These are phyloP conservation scores for Cliona cf. orientalis DNA, from an alignment of 37 sponge, comb jelly and placozoan species.

Conservation along the genomic window DNA sequence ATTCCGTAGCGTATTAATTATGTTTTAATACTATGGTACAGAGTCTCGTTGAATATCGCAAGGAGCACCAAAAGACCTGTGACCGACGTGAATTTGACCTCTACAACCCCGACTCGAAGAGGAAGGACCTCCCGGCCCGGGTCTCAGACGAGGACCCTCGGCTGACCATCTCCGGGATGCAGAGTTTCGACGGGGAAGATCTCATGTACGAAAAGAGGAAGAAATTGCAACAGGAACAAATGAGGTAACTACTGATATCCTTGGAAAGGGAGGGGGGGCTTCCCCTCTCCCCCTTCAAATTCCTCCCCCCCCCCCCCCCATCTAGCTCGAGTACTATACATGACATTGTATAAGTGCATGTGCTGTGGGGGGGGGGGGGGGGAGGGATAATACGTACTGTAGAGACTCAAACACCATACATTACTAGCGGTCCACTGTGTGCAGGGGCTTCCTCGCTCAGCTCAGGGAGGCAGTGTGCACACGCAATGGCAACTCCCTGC, in stretches of 20 bases:
- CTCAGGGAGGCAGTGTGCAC: no score
- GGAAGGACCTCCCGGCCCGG: slow-evolving; percentile 91
- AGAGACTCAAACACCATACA: no score
- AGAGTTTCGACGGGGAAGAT: slow-evolving; percentile 86
- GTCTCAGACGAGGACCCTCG: slow-evolving; percentile 84
- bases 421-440: no score
- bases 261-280: no score
- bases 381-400: no score
- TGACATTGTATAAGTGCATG: background rate
- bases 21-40: no score
- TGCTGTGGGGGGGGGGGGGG: background rate
- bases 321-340: background rate
- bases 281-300: background rate
- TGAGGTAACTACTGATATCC: no score
- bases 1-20: no score
- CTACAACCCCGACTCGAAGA: slow-evolving; percentile 91
- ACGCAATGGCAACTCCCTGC: no score
- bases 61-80: slow-evolving; percentile 76
- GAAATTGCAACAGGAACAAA: slow-evolving; percentile 93
- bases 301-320: background rate
- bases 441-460: no score
- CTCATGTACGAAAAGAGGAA: slow-evolving; percentile 72
- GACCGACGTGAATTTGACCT: slow-evolving; percentile 95
- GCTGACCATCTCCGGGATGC: slow-evolving; percentile 48
- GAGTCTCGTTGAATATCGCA: slow-evolving; percentile 70